Base-by-base conservation (phyloP, 2,113 vertebrate species). In the Nothocercus nigrocapillus region DNA sequence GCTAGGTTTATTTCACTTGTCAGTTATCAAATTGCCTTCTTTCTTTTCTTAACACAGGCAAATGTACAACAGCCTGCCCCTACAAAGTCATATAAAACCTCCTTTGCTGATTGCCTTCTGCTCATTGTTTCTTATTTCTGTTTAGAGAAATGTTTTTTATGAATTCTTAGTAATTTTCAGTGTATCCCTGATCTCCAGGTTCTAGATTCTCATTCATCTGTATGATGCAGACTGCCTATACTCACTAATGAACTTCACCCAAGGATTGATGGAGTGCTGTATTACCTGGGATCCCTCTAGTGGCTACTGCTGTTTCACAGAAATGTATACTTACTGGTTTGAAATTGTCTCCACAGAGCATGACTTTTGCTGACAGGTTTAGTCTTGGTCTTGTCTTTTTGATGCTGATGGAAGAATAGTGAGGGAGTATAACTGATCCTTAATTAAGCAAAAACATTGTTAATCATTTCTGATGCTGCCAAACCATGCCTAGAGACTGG, bases 221-320 rank as follows among this genome's bases (percentile, higher is more conserved):
- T 1, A 11, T 16, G n/a, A 34, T 63, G 25, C 30, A 3, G 42
- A 17, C 4, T 61, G 16, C 24, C 30, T 2, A 9, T 22, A 7
- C 2, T 12, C 22, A 4, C 7, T 4, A 4, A 0, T 1, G 44
- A 59, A 44, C 2, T 8, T 9, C 32, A 11, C 24, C 0, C 4
- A 56, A 6, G 38, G 40, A 12, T 22, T 10, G 17, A 3, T 13
- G 1, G 11, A 14, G 21, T 51, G 30, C 5, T 32, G 7, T 42
- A 38, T 66, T 36, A 12, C 83, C 61, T 62, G 69, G n/a, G 78
- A 30, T 13, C 82, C 94, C 67, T 49, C 95, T 94, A 85, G 84
- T 83, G 95, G 82, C n/a, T n/a, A 0, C 3, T 4, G 30, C 7
- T 77, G 2, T 34, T 74, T 47, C n/a, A 40, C 38, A 44, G 40